Percentiles rank a stretch among this genome's conserved stretches.
These are phyloP conservation scores for Microctonus brassicae DNA, from an alignment of 2,888 invertebrate species.

Conservation along the genomic window DNA sequence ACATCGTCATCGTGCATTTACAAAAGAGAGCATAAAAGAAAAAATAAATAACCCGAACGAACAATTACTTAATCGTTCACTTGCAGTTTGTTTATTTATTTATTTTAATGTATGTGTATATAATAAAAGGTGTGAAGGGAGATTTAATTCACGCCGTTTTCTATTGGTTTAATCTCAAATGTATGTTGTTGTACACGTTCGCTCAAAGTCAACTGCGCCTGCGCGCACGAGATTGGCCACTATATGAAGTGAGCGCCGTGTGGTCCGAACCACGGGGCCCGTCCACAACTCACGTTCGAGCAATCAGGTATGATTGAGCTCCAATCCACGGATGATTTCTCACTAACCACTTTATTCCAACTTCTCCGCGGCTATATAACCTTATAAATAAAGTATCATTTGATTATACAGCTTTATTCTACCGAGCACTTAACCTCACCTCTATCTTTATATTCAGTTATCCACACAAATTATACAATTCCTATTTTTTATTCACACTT, in stretches of 20 bases:
- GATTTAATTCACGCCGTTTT: background rate
- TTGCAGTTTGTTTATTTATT: no score
- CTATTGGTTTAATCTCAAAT: background rate
- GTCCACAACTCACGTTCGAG: constrained; percentile 63
- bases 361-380: constrained; percentile 49
- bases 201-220: constrained; percentile 10
- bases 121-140: background rate
- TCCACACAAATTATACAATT: constrained; percentile 6
- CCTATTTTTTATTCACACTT: background rate
- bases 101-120: no score
- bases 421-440: constrained; percentile 30
- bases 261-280: constrained; percentile 26
- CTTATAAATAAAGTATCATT: constrained; percentile 63
- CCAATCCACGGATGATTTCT: constrained; percentile 62
- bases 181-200: constrained; percentile 17
- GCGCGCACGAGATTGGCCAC: constrained; percentile 20
- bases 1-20: constrained; percentile 4
- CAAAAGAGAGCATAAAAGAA: background rate
- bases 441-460: constrained; percentile 11
- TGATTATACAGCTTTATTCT: constrained; percentile 57
- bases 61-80: no score
- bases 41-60: background rate
- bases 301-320: constrained; percentile 63
- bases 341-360: constrained; percentile 66
- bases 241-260: constrained; percentile 25